A percentile compares a stretch with the other conserved stretches of the same genome.
Evolutionary conservation across 1,140 invertebrate genomes (phyloP).

Genomic region (Papilio helenus): DNA sequence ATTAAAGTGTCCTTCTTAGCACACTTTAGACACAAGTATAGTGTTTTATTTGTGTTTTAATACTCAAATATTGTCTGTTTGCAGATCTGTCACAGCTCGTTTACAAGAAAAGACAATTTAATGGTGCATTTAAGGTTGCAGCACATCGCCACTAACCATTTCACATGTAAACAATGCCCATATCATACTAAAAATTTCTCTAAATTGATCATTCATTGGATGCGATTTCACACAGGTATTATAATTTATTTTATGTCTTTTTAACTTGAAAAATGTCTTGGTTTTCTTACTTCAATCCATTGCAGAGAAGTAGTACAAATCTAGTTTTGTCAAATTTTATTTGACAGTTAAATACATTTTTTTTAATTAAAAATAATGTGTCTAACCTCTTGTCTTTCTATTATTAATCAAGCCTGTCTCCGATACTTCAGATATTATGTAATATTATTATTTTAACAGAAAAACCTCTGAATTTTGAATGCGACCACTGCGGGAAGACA

Average conservation of each 20-base stretch:
- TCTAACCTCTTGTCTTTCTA: too few species aligned
- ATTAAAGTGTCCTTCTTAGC: too few species aligned
- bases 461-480: slow-evolving; percentile 56
- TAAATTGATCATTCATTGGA: slow-evolving; percentile 61
- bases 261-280: too few species aligned
- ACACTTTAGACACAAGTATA: background rate
- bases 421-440: background rate
- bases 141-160: slow-evolving; percentile 59
- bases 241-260: slow-evolving; percentile 3
- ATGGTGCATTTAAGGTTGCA: slow-evolving; percentile 68
- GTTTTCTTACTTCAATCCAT: background rate
- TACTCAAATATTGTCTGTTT: slow-evolving; percentile 41
- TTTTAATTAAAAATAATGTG: background rate
- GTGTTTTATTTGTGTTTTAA: background rate
- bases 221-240: slow-evolving; percentile 61
- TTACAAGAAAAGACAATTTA: slow-evolving; percentile 74
- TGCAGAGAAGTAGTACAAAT: background rate
- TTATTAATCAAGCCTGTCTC: too few species aligned
- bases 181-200: slow-evolving; percentile 64
- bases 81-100: slow-evolving; percentile 68
- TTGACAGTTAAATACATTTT: too few species aligned
- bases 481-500: slow-evolving; percentile 69
- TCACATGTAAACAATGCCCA: slow-evolving; percentile 63
- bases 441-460: slow-evolving; percentile 48
- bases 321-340: background rate